Evolutionary conservation across 2,113 vertebrate species (phyloP), one percentile per base, ranked within the genome.

Genomic region (Elephantulus edwardii): DNA sequence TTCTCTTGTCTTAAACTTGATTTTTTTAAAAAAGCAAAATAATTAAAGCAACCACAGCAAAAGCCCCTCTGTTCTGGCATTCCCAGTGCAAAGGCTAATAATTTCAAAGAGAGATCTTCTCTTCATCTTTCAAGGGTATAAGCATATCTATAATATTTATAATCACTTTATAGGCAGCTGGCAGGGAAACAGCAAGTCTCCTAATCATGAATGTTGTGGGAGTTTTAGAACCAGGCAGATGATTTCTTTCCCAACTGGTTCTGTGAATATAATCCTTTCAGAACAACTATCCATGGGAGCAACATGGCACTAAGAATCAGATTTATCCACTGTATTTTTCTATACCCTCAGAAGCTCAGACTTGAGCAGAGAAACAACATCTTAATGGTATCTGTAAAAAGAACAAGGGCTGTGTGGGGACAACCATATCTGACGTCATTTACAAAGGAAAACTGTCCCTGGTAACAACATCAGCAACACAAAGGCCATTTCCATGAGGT

Each of bases 1-100:
- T 94, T 93, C 83, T 93, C 68, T 95, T 92, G 94, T 90, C 82
- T 95, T 90, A 76, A 90, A 92, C 79, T 92, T 94, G 33, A 11
- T 66, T 80, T 16, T 60, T 75, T 88, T 81, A 83, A 90, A 82
- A 90, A 92, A 87, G 56, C 33, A 77, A 86, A 93, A 70, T 38
- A 88, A 95, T 92, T 62, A 94, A 91, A 95, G 44, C 75, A 68
- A 89, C 75, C 26, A 52, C 79, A 90, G 88, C 40, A 86, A 94
- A 87, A 64, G 40, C 62, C 60, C 70, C 24, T 89, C 74, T 86
- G 62, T 88, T 46, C 86, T 85, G 48, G 75, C 91, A 83, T 64
- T 80, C 68, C n/a, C 33, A 96, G 62, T 7, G 16, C 14, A 90
- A 38, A 8, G 75, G 77, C 83, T n/a, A 48, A 56, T 28, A 62